These are phyloP conservation scores for Regulus satrapa DNA, from an alignment of 2,113 vertebrate genomes.

Conservation along the genomic window DNA sequence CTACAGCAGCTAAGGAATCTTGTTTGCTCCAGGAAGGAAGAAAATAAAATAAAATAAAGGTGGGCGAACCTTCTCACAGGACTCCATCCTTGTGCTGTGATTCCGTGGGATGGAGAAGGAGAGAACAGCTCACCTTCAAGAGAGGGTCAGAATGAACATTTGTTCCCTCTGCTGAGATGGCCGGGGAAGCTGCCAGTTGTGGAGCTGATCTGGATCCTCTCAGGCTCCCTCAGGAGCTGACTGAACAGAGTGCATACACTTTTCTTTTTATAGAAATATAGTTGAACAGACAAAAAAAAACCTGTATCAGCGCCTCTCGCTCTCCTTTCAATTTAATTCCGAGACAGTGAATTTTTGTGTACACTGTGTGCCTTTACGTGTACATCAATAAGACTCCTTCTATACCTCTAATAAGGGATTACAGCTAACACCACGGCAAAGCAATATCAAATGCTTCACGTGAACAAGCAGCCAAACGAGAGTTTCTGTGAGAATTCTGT, in stretches of 20 bases:
- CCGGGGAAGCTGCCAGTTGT: neutral
- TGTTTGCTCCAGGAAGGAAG: neutral
- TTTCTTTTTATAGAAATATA: conserved; percentile 5
- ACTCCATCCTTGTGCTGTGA: neutral
- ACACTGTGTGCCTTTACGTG: neutral
- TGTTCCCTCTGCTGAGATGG: neutral
- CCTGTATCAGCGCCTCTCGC: neutral
- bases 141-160: neutral
- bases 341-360: neutral
- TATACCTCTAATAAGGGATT: neutral
- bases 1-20: neutral
- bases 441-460: neutral
- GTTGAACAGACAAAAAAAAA: neutral
- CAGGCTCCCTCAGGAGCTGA: neutral
- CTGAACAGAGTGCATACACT: neutral
- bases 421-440: neutral
- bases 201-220: conserved; percentile 27
- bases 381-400: neutral
- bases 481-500: neutral
- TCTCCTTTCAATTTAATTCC: neutral
- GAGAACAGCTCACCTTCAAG: neutral
- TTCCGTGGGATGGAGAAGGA: neutral
- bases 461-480: neutral
- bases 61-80: neutral
- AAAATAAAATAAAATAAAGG: neutral